These are phyloP conservation scores for Natrix natrix DNA, from an alignment of 2,797 vertebrate species.

Conservation along the genomic window DNA sequence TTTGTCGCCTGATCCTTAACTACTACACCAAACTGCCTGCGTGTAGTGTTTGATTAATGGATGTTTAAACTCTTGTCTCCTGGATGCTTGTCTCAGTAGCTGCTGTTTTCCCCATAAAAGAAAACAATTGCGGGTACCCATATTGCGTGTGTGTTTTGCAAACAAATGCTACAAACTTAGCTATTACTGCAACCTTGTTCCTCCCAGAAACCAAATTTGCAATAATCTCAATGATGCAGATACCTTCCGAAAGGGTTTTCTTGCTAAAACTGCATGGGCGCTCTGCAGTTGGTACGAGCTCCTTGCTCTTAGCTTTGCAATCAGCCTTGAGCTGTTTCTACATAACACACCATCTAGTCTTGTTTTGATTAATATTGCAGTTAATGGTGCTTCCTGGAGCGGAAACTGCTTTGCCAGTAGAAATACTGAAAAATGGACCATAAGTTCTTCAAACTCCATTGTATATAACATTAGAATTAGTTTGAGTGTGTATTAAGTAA, in stretches of 20 bases:
- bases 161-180: background rate
- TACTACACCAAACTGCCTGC: background rate
- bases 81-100: background rate
- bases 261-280: background rate
- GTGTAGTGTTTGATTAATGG: background rate
- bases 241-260: background rate
- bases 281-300: background rate
- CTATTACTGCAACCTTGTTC: background rate
- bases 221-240: background rate
- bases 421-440: background rate
- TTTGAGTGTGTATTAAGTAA: background rate
- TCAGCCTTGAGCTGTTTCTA: background rate
- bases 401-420: background rate
- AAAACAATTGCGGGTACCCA: background rate
- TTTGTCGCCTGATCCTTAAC: background rate
- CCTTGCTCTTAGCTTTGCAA: background rate
- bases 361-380: background rate
- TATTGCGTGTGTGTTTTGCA: background rate
- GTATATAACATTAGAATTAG: background rate
- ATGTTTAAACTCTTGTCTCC: background rate
- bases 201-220: background rate
- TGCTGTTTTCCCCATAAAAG: background rate
- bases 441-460: background rate
- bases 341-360: background rate
- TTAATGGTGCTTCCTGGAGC: background rate